A percentile compares a stretch with the other conserved stretches of the same genome.
Conservation (phyloP, 1,140 invertebrate species). For the Teleopsis dalmanni region DNA sequence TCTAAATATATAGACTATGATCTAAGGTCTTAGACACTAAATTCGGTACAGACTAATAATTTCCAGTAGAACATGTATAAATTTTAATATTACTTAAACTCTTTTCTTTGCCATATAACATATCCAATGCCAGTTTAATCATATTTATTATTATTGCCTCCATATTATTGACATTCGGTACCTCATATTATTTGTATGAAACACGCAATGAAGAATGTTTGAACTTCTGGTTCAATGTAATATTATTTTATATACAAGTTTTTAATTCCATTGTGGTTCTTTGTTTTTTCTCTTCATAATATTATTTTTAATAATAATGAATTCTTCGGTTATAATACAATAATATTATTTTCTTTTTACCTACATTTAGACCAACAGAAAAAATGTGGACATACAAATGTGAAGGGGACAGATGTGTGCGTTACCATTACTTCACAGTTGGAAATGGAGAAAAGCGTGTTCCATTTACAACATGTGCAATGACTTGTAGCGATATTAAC, state of each 20-base stretch:
- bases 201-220: too few species aligned
- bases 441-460: conserved; percentile 30
- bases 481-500: conserved; percentile 41
- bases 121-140: too few species aligned
- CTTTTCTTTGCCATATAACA: too few species aligned
- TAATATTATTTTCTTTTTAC: background rate
- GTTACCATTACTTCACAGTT: conserved; percentile 20
- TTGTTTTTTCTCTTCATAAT: background rate
- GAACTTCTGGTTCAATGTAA: too few species aligned
- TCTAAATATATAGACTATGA: too few species aligned
- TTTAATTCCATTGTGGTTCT: background rate
- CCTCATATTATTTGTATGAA: too few species aligned
- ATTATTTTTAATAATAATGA: background rate
- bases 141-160: too few species aligned
- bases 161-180: too few species aligned
- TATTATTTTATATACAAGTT: background rate
- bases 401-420: conserved; percentile 35
- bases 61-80: too few species aligned
- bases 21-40: too few species aligned
- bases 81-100: too few species aligned
- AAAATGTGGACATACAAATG: conserved; percentile 43
- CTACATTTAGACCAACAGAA: conserved; percentile 35
- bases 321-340: background rate
- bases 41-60: too few species aligned
- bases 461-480: conserved; percentile 40